Percentiles rank a stretch among this genome's conserved stretches.
These are phyloP conservation scores for Caenorhabditis latens DNA, from an alignment of 1,140 invertebrate genomes.

Conservation along the genomic window DNA sequence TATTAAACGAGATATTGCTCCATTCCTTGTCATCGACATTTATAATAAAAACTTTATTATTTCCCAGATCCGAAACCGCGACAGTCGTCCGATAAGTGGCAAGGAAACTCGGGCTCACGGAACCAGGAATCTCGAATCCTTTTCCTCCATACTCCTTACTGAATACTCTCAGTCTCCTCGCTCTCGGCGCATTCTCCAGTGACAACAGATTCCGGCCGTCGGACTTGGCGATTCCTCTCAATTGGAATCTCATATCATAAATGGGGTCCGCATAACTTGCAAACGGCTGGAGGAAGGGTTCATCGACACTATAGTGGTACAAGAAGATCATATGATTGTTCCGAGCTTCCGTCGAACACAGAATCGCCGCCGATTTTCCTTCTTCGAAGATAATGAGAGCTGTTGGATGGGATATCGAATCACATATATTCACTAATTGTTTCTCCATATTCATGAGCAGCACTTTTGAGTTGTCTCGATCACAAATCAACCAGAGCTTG, in stretches of 20 bases:
- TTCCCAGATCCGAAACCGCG: neutral
- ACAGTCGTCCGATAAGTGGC: slow-evolving; percentile 6
- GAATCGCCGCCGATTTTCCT: neutral
- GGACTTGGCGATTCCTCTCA: slow-evolving; percentile 8
- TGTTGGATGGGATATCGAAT: neutral
- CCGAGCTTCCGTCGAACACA: neutral
- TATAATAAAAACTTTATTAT: slow-evolving; percentile 8
- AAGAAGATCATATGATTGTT: neutral
- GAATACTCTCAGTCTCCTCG: neutral
- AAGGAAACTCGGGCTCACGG: neutral
- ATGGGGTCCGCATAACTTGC: neutral
- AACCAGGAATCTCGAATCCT: neutral
- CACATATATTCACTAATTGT: neutral
- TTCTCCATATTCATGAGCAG: neutral
- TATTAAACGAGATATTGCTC: neutral
- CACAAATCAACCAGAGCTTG: neutral
- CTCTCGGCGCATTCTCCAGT: neutral
- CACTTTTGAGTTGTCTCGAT: neutral
- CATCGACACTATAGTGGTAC: neutral
- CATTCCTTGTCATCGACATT: slow-evolving; percentile 8
- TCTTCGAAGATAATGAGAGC: slow-evolving; percentile 8
- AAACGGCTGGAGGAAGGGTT: neutral
- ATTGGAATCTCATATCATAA: neutral
- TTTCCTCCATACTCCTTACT: neutral
- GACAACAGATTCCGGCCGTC: neutral